phyloP scores from a whole-genome alignment of 2,888 invertebrate genomes.

The Harpagoxenus sublaevis region DNA sequence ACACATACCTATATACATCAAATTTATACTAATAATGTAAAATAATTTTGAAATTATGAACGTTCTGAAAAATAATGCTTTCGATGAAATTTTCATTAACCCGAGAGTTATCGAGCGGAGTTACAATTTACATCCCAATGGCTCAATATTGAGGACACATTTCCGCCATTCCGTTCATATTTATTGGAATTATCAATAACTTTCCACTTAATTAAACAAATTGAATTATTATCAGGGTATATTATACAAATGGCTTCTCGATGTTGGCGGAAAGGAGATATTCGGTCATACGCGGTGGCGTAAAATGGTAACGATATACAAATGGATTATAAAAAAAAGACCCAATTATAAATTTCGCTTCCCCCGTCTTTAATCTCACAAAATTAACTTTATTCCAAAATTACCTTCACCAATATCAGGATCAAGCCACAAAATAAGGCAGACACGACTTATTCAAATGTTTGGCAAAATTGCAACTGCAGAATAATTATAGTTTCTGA shows the following conservation, averaged over 20 bases:
- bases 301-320: background rate
- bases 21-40: background rate
- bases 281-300: background rate
- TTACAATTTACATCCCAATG: slow-evolving; percentile 34
- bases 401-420: background rate
- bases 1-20: background rate
- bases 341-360: background rate
- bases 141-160: slow-evolving; percentile 39
- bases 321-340: slow-evolving; percentile 1
- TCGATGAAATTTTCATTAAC: slow-evolving; percentile 33
- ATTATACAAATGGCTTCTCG: slow-evolving; percentile 40
- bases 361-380: background rate
- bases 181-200: slow-evolving; percentile 46
- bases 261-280: slow-evolving; percentile 15
- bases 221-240: slow-evolving; percentile 43
- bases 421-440: background rate
- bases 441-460: background rate
- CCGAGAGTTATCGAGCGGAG: background rate
- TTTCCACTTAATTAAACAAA: slow-evolving; percentile 51
- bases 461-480: background rate
- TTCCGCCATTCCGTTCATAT: slow-evolving; percentile 43
- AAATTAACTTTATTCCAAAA: background rate
- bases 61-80: slow-evolving; percentile 8
- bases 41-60: slow-evolving; percentile 18
- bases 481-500: background rate